A percentile compares a stretch with the other conserved stretches of the same genome.
These are phyloP conservation scores for Gyrodactylus salaris DNA, from an alignment of 1,140 invertebrate genomes.

Conservation along the genomic window DNA sequence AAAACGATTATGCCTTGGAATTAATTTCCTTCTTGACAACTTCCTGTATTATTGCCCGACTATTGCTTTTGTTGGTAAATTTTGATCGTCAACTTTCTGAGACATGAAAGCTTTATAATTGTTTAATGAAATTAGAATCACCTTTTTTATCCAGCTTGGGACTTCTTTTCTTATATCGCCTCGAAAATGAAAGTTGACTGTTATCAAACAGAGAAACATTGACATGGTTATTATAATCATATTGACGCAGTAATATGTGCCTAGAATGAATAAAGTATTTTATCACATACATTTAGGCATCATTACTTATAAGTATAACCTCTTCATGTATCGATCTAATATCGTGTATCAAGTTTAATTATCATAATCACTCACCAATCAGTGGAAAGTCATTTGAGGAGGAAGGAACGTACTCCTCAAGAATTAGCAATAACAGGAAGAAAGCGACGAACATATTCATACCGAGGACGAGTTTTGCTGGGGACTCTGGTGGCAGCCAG, in stretches of 20 bases:
- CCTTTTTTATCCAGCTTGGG: slow-evolving; percentile 7
- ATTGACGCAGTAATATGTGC: slow-evolving; percentile 11
- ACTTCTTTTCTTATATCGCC: slow-evolving; percentile 8
- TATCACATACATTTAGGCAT: too few species aligned
- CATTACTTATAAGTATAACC: too few species aligned
- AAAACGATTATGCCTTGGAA: too few species aligned
- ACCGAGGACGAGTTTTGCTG: slow-evolving; percentile 21
- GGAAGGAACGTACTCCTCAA: slow-evolving; percentile 13
- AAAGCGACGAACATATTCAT: slow-evolving; percentile 21
- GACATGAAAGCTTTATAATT: too few species aligned
- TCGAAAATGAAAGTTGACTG: slow-evolving; percentile 10
- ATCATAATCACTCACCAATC: slow-evolving; percentile 1
- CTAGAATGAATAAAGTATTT: slow-evolving; percentile 5
- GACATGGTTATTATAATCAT: slow-evolving; percentile 12
- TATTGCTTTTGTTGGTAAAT: too few species aligned
- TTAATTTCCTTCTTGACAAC: too few species aligned
- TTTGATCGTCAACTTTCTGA: too few species aligned
- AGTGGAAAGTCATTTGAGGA: slow-evolving; percentile 1
- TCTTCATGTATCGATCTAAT: not conserved
- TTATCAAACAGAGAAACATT: slow-evolving; percentile 10
- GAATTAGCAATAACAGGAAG: slow-evolving; percentile 14
- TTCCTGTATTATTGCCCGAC: too few species aligned
- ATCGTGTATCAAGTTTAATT: not conserved
- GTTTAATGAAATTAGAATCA: not conserved
- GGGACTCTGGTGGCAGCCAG: slow-evolving; percentile 21